These are phyloP conservation scores for Cacoxenus indagator DNA, from an alignment of 2,888 invertebrate species.

Conservation along the genomic window DNA sequence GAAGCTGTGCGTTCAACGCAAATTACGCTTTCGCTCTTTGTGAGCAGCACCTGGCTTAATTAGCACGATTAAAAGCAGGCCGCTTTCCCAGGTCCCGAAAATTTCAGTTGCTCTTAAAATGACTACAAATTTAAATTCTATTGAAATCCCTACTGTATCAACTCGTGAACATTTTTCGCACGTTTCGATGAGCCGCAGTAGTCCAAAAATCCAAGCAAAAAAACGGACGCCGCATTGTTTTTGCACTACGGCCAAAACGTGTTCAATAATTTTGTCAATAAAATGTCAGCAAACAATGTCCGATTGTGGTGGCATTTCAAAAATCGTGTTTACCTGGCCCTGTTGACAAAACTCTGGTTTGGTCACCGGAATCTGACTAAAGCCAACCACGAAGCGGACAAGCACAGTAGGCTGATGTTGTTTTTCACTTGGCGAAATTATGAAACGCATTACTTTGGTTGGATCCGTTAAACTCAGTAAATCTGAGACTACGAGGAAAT, in stretches of 20 bases:
- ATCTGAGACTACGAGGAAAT: too few species aligned
- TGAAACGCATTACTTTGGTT: too few species aligned
- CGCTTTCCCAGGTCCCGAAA: too few species aligned
- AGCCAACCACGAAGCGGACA: too few species aligned
- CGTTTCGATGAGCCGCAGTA: background rate
- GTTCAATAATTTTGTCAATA: constrained; percentile 63
- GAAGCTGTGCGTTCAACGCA: background rate
- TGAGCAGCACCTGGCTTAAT: constrained; percentile 3
- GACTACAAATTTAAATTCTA: too few species aligned
- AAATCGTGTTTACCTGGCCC: background rate
- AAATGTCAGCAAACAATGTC: constrained; percentile 31
- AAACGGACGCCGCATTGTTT: background rate
- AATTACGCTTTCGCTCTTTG: background rate
- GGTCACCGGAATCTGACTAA: background rate
- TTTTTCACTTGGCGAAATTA: too few species aligned
- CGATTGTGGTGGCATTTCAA: background rate
- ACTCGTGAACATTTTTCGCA: background rate
- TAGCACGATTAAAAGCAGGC: too few species aligned
- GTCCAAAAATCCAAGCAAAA: background rate
- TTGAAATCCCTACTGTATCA: too few species aligned
- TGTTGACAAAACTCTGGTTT: background rate
- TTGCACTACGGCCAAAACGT: constrained; percentile 49
- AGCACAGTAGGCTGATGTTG: too few species aligned
- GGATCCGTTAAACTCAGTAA: too few species aligned
- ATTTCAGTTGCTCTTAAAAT: too few species aligned